phyloP scores from a whole-genome alignment of 2,888 invertebrate species.

The Orgyia antiqua region DNA sequence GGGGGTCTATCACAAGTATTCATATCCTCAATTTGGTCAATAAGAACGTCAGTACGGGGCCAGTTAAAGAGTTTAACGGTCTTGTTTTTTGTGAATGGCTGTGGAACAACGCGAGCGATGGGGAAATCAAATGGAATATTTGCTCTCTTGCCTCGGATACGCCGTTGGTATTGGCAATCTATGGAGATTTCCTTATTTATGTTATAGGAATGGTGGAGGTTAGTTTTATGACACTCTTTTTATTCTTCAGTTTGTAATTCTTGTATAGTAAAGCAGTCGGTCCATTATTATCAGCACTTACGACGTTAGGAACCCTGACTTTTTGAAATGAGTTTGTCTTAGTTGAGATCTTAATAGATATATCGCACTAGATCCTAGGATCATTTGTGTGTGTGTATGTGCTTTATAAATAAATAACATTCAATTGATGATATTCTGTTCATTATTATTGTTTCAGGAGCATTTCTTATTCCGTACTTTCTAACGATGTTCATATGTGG shows the following conservation, averaged over 20 bases:
- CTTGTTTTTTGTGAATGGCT: slow-evolving; percentile 41
- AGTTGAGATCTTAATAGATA: too few species aligned
- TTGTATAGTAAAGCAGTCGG: too few species aligned
- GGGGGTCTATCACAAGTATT: slow-evolving; percentile 25
- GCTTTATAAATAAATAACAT: too few species aligned
- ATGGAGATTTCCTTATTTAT: slow-evolving; percentile 92
- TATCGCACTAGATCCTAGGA: too few species aligned
- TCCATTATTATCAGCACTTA: too few species aligned
- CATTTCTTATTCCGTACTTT: slow-evolving; percentile 92
- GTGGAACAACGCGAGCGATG: slow-evolving; percentile 79
- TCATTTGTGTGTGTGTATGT: too few species aligned
- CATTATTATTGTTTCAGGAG: slow-evolving; percentile 76
- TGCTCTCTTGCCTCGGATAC: slow-evolving; percentile 89
- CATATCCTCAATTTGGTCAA: slow-evolving; percentile 42
- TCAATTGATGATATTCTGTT: background rate
- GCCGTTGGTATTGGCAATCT: slow-evolving; percentile 92
- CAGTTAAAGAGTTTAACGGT: slow-evolving; percentile 26
- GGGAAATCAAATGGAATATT: slow-evolving; percentile 86
- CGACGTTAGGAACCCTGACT: too few species aligned
- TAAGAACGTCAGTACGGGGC: slow-evolving; percentile 24
- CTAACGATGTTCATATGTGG: slow-evolving; percentile 89
- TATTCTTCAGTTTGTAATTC: background rate
- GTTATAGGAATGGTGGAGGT: slow-evolving; percentile 93
- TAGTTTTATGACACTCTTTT: slow-evolving; percentile 28
- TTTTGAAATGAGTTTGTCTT: too few species aligned